Evolutionary conservation across 2,113 vertebrate species (phyloP).

Genomic region (Sinocyclocheilus maitianheensis): DNA sequence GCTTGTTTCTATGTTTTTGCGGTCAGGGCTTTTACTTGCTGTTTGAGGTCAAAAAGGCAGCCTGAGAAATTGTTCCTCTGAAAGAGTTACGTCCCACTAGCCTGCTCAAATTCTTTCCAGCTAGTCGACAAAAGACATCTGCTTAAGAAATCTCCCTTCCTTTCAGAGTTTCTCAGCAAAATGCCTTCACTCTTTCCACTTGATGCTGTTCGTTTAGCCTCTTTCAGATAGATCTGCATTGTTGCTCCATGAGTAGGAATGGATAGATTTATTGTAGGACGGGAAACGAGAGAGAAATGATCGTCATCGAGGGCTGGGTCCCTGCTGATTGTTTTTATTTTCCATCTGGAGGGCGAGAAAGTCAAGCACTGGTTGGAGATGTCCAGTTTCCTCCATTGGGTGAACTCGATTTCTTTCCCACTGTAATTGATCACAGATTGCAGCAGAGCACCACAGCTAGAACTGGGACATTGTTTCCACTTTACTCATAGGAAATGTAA

Average conservation of each 20-base stretch:
- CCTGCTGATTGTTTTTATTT: constrained; percentile 8
- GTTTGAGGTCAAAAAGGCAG: background rate
- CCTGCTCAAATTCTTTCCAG: constrained; percentile 40
- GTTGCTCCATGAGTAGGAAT: background rate
- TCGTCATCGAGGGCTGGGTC: background rate
- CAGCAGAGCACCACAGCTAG: background rate
- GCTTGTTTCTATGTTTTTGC: background rate
- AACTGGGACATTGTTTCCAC: constrained; percentile 24
- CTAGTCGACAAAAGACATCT: constrained; percentile 46
- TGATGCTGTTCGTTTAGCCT: background rate
- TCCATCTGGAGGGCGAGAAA: background rate
- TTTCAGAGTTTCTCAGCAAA: constrained; percentile 4
- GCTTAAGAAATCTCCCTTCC: constrained; percentile 42
- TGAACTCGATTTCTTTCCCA: background rate
- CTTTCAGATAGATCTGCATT: background rate
- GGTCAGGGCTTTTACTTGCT: background rate
- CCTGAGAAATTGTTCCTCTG: constrained; percentile 1
- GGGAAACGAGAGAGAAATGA: background rate
- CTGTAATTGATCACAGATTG: constrained; percentile 40
- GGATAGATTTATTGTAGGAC: background rate
- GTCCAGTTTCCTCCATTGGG: constrained; percentile 38
- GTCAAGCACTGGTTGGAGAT: background rate
- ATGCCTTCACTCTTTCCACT: background rate
- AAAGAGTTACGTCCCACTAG: background rate
- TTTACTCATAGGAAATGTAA: constrained; percentile 18